Conservation (phyloP, 1,140 invertebrate species). For the Pseudomyrmex sp. region DNA sequence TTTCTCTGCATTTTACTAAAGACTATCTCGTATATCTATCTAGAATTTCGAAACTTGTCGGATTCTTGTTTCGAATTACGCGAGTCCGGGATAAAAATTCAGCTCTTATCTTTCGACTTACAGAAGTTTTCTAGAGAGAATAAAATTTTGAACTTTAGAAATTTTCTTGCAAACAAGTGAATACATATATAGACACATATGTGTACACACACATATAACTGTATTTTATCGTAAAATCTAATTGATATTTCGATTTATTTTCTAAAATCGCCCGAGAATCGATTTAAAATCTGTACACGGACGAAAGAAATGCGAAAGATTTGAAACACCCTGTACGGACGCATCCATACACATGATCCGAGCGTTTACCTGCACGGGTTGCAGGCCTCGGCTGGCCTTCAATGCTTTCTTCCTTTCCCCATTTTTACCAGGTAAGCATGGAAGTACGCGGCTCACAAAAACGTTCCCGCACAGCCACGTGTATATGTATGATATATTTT, state of each 20-base stretch:
- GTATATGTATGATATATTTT: not conserved
- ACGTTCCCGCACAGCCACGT: slow-evolving; percentile 30
- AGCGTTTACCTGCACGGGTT: slow-evolving; percentile 62
- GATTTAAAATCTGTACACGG: not conserved
- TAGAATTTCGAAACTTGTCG: too few relatives aligned
- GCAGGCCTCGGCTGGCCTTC: slow-evolving; percentile 19
- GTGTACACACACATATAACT: not conserved
- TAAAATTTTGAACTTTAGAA: too few relatives aligned
- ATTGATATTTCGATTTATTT: not conserved
- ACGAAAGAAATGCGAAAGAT: not conserved
- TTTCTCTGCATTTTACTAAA: too few relatives aligned
- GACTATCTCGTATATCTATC: too few relatives aligned
- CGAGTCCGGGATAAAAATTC: too few relatives aligned
- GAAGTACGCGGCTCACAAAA: slow-evolving; percentile 24
- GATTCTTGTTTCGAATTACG: too few relatives aligned
- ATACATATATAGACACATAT: too few relatives aligned
- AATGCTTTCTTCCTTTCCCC: slow-evolving; percentile 43
- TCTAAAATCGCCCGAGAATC: not conserved
- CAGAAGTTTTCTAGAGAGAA: too few relatives aligned
- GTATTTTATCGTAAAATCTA: not conserved
- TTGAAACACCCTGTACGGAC: slow-evolving; percentile 14
- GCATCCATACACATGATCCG: slow-evolving; percentile 65
- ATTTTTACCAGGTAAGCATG: slow-evolving; percentile 58
- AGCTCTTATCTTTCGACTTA: too few relatives aligned
- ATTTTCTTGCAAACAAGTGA: too few relatives aligned